Percentiles rank a stretch among this genome's conserved stretches.
These are phyloP conservation scores for Hassar affinis DNA, from an alignment of 2,113 vertebrate genomes.

Conservation along the genomic window DNA sequence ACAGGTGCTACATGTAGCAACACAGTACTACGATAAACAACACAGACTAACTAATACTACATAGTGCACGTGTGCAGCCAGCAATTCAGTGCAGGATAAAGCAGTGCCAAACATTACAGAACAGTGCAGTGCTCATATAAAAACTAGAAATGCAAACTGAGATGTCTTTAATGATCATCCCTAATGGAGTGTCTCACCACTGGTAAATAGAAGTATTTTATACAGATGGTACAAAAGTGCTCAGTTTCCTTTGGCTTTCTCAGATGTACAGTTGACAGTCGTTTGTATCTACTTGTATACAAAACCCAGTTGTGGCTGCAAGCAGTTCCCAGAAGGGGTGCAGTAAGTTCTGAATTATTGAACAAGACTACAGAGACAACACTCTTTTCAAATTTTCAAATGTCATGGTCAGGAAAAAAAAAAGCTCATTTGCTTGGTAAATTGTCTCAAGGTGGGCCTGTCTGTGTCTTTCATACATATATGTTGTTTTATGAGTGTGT, in stretches of 20 bases:
- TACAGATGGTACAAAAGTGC: neutral
- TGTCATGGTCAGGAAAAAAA: conserved; percentile 34
- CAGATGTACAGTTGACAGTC: neutral
- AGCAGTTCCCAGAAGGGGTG: neutral
- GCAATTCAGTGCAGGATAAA: too few species aligned
- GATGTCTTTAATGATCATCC: neutral
- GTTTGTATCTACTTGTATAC: neutral
- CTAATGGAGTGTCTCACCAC: neutral
- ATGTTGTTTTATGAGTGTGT: conserved; percentile 12
- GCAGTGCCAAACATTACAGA: too few species aligned
- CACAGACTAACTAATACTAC: too few species aligned
- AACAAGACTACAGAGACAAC: neutral
- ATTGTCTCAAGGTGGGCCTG: conserved; percentile 51
- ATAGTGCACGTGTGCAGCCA: too few species aligned
- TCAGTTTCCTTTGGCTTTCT: neutral
- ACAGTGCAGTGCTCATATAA: neutral
- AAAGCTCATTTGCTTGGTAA: conserved; percentile 38
- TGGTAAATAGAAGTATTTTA: neutral
- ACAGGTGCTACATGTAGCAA: too few species aligned
- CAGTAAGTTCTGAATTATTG: neutral
- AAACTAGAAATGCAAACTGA: neutral
- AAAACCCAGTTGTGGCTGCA: neutral
- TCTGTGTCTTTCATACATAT: conserved; percentile 25
- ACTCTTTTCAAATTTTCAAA: conserved; percentile 35
- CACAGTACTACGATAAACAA: too few species aligned